Base-by-base conservation (phyloP, 2,113 vertebrate species). In the Maccullochella peelii region DNA sequence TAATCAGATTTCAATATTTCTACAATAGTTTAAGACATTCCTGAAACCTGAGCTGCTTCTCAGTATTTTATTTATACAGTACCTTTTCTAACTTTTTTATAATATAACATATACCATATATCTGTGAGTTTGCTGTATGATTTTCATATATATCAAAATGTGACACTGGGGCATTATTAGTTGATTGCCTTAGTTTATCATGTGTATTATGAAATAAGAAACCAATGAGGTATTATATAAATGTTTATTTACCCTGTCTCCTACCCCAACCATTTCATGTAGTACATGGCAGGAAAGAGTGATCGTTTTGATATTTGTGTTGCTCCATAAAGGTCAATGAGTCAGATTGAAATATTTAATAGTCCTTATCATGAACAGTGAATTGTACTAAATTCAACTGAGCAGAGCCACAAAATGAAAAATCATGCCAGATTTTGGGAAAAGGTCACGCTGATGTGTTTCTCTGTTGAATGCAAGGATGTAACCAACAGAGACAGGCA, bases 301-400 rank as follows among this genome's bases (percentile, higher is more conserved):
- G 63, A 85, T 74, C 25, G 63, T 80, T 77, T 70, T 80, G 87
- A 79, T 79, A 84, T 89, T 83, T 86, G 49, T 84, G 79, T 77
- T 70, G 68, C 15, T 80, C 8, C 50, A 10, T 85, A 83, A 94
- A 91, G 81, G 83, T 88, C 82, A 89, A 69, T 77, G 78, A 87
- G 54, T 89, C 69, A 67, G 73, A 83, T 78, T 79, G 42, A 73
- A 80, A 91, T 61, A 87, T 85, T 85, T 87, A 92, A 92, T 85
- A 79, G 66, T 44, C 75, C 76, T 85, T 82, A 75, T 86, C 55
- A 40, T 86, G 77, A 52, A 78, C 50, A 82, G 38, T 73, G 63
- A 84, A 80, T 89, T 55, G 23, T 78, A 85, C 65, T 33, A n/a
- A 61, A 85, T 68, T 88, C 62, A 79, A 75, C 77, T 49, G 54